Evolutionary conservation across 2,113 vertebrate species (phyloP).

Genomic region (Sardina pilchardus): DNA sequence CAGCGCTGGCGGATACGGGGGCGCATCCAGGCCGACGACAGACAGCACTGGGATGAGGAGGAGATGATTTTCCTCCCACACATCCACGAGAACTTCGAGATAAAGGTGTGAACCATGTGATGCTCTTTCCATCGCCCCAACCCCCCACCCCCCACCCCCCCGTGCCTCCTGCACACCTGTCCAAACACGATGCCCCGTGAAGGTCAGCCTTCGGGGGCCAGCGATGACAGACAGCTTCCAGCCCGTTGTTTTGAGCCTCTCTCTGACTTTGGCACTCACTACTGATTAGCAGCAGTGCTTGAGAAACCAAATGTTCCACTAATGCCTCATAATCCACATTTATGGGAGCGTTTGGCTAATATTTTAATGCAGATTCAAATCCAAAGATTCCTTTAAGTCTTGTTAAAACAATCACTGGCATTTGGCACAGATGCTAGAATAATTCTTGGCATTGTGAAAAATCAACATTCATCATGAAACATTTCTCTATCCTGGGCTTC

Average conservation of each 20-base stretch:
- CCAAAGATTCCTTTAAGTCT: background rate
- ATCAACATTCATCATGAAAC: background rate
- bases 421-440: background rate
- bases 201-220: slow-evolving; percentile 12
- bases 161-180: slow-evolving; percentile 36
- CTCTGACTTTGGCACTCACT: slow-evolving; percentile 20
- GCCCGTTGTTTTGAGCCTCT: slow-evolving; percentile 5
- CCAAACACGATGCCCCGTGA: slow-evolving; percentile 37
- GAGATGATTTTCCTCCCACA: slow-evolving; percentile 87
- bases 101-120: slow-evolving; percentile 77
- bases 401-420: background rate
- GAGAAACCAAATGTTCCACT: background rate
- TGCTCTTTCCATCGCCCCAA: background rate
- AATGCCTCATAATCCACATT: background rate
- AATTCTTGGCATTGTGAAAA: background rate
- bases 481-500: background rate
- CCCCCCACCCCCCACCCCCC: background rate
- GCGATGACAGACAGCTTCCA: slow-evolving; percentile 31
- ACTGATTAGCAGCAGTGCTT: background rate
- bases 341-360: background rate
- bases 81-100: slow-evolving; percentile 88
- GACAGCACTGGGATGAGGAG: slow-evolving; percentile 91
- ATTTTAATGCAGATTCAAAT: background rate
- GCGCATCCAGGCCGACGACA: slow-evolving; percentile 86
- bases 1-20: slow-evolving; percentile 92